phyloP scores from a whole-genome alignment of 2,888 invertebrate species.

The Philopedon plagiatum region DNA sequence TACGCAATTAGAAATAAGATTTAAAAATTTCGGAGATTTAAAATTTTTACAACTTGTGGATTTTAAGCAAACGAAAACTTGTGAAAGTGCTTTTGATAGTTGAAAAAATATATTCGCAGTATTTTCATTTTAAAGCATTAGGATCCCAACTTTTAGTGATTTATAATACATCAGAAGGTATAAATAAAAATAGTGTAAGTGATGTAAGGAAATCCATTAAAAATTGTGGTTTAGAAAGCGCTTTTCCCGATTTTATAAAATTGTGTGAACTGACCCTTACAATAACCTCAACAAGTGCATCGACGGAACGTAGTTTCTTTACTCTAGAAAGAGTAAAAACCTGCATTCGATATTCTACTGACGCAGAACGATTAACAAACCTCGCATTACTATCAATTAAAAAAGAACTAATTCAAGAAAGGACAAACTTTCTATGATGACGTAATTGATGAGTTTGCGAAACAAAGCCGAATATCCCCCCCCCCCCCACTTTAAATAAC shows the following conservation, averaged over 20 bases:
- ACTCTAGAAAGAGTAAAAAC: constrained; percentile 11
- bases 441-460: constrained; percentile 13
- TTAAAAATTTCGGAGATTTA: constrained; percentile 32
- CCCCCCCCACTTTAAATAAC: no score
- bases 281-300: constrained; percentile 15
- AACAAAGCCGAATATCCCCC: no score
- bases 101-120: constrained; percentile 24
- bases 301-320: constrained; percentile 8
- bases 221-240: not conserved
- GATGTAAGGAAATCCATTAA: constrained; percentile 26
- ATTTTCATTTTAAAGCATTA: constrained; percentile 12
- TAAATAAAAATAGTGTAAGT: not conserved
- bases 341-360: not conserved
- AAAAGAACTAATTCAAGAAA: not conserved
- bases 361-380: not conserved
- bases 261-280: constrained; percentile 40
- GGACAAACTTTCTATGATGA: not conserved
- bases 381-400: not conserved
- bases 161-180: constrained; percentile 16
- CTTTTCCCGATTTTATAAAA: constrained; percentile 17
- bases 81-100: constrained; percentile 24
- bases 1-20: no score
- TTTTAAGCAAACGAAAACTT: constrained; percentile 25
- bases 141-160: constrained; percentile 23
- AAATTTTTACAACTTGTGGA: constrained; percentile 33